A percentile compares a stretch with the other conserved stretches of the same genome.
Evolutionary conservation across 2,888 invertebrate species (phyloP).

Genomic region (Blastobasis adustella): DNA sequence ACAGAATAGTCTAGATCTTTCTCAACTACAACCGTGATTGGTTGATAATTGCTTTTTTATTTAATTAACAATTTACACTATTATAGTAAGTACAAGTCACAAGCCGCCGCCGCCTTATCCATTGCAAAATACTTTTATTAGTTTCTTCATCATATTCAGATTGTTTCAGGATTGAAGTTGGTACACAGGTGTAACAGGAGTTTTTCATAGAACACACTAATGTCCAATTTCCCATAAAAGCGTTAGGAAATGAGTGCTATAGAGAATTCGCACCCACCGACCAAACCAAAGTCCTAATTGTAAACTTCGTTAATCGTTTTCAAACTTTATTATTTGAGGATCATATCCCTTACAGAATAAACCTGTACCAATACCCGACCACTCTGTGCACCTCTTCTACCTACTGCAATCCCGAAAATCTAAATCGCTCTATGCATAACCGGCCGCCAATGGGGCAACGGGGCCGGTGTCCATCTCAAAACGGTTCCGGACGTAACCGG

Average conservation of each 20-base stretch:
- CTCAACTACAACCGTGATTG: slow-evolving; percentile 43
- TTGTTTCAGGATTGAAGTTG: no score
- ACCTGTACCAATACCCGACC: no score
- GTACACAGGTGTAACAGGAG: no score
- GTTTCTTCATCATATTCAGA: no score
- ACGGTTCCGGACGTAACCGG: slow-evolving; percentile 35
- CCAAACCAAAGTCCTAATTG: no score
- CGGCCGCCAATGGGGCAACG: slow-evolving; percentile 66
- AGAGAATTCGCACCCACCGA: neutral
- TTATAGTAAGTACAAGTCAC: neutral
- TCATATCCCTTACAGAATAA: no score
- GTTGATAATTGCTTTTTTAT: slow-evolving; percentile 20
- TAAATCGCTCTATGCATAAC: slow-evolving; percentile 55
- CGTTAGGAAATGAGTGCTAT: slow-evolving; percentile 3
- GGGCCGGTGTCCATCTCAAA: slow-evolving; percentile 63
- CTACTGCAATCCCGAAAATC: slow-evolving; percentile 17
- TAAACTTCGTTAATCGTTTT: no score
- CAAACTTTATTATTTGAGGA: no score
- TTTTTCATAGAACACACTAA: no score
- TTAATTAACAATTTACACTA: slow-evolving; percentile 42
- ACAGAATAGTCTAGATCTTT: slow-evolving; percentile 34
- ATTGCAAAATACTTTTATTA: no score
- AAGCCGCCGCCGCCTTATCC: no score
- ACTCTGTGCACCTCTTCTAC: neutral
- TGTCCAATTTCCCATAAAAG: no score